phyloP scores from a whole-genome alignment of 2,797 vertebrate species.

The Cossypha dichroa region DNA sequence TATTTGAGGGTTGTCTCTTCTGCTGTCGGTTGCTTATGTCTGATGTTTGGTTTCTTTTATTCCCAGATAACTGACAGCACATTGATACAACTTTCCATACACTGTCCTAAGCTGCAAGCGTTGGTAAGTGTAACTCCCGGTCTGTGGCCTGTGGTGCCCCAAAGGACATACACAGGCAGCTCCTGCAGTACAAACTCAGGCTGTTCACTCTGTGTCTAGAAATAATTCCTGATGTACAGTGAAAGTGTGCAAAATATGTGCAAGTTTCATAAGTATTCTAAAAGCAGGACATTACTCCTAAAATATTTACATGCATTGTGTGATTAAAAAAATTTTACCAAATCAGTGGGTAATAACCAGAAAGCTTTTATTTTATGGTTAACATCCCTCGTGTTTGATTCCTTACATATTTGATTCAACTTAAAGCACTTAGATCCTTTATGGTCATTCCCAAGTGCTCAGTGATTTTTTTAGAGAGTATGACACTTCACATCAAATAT shows the following conservation, averaged over 20 bases:
- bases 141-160: background rate
- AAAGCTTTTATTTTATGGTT: background rate
- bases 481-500: background rate
- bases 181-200: background rate
- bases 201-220: background rate
- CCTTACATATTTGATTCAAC: background rate
- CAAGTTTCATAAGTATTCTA: background rate
- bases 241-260: background rate
- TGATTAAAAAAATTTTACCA: background rate
- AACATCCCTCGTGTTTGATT: background rate
- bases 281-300: background rate
- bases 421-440: background rate
- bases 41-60: conserved; percentile 1
- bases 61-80: conserved; percentile 90
- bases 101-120: conserved; percentile 89
- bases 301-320: background rate
- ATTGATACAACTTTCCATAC: conserved; percentile 89
- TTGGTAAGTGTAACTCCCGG: conserved; percentile 78
- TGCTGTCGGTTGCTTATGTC: background rate
- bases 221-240: background rate
- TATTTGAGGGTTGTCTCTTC: background rate
- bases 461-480: background rate
- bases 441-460: background rate
- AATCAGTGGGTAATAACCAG: background rate
- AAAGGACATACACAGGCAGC: rapidly evolving